A percentile compares a stretch with the other conserved stretches of the same genome.
These are phyloP conservation scores for Apotomis betuletana DNA, from an alignment of 2,888 invertebrate genomes.

Conservation along the genomic window DNA sequence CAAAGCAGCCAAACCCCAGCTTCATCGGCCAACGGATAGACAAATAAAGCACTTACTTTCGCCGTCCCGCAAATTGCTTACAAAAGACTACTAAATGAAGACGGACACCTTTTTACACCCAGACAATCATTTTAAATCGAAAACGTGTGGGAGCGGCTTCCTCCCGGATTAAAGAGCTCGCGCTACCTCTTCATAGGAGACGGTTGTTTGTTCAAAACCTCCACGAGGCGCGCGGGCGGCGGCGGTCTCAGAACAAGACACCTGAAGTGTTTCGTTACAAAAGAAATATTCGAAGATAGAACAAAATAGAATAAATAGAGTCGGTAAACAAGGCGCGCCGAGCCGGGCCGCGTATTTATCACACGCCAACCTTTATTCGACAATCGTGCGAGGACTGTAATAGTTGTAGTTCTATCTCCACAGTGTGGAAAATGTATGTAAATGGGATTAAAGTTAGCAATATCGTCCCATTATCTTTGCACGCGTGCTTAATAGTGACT, in stretches of 20 bases:
- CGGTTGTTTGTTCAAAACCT: neutral
- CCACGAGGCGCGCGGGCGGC: neutral
- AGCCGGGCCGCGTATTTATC: neutral
- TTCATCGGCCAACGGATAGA: neutral
- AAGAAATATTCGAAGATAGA: neutral
- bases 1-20: neutral
- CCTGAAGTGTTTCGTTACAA: neutral
- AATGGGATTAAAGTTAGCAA: too few relatives aligned
- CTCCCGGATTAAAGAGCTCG: conserved; percentile 9
- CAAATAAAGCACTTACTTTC: too few relatives aligned
- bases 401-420: too few relatives aligned
- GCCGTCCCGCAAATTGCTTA: neutral
- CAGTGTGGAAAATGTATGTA: too few relatives aligned
- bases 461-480: too few relatives aligned
- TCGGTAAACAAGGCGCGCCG: neutral
- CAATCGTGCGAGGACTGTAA: too few relatives aligned
- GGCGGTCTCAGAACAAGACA: neutral
- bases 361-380: neutral
- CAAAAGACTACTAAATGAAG: neutral
- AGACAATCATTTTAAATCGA: conserved; percentile 17
- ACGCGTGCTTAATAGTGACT: too few relatives aligned
- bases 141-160: conserved; percentile 8
- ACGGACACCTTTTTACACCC: conserved; percentile 2
- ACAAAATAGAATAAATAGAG: neutral
- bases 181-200: neutral